Base-by-base conservation (phyloP, 2,113 vertebrate genomes). In the Brachypodius melanocephalos region DNA sequence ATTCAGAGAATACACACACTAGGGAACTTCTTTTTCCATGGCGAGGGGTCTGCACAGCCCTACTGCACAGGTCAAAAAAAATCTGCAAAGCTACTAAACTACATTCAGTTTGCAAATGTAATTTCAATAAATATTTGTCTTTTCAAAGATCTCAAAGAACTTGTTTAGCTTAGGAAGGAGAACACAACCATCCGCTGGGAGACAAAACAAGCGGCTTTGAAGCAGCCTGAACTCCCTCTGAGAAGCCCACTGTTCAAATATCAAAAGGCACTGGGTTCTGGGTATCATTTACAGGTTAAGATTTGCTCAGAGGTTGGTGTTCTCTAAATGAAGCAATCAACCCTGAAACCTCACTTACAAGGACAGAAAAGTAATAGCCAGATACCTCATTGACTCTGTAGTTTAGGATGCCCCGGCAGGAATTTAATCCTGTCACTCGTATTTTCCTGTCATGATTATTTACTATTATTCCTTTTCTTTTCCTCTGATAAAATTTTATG, bases 71-170 rank as follows among this genome's bases (percentile, higher is more conserved):
- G 67, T 90, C 72, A 96, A 92, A 49, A 49, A 82, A 94, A 87
- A 87, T 89, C 88, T 93, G 85, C 81, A 95, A 96, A 90, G n/a
- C 79, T 80, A 49, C 93, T 93, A 95, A 96, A 91, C 88, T 92
- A 79, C 91, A 96, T 69, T 57, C 66, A 90, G 52, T 90, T 86
- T 74, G 68, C 71, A 97, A 96, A 96, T 76, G 57, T 79, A 93
- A 97, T 97, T 96, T 91, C 4, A 73, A 95, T 93, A 98, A 97
- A 97, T 97, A 96, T 96, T 97, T 97, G 75, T 92, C 67, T 89
- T 97, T 94, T 93, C 82, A 92, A 73, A 97, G 96, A 93, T 94
- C 62, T 89, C 94, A 63, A 77, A 97, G 61, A 79, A 58, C 34
- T 66, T 93, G 62, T 93, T 98, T 97, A 85, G 88, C 96, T 97